Percentiles rank a stretch among this genome's conserved stretches.
phyloP scores from a whole-genome alignment of 2,113 vertebrate genomes.

The Pelodiscus sinensis region DNA sequence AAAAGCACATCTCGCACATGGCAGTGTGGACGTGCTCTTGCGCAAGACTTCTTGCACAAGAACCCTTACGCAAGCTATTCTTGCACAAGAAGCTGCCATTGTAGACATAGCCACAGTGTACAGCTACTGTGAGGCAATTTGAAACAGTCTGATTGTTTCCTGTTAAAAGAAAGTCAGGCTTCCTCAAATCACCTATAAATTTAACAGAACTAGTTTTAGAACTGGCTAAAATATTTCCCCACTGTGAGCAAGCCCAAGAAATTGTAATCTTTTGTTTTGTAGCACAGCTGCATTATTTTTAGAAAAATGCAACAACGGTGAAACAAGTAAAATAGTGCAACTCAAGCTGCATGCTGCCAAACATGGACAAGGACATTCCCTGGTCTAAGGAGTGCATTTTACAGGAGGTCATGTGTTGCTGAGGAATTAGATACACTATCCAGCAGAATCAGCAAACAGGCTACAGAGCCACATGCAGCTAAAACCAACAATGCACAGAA shows the following conservation, averaged over 20 bases:
- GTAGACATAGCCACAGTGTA: neutral
- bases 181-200: neutral
- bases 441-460: neutral
- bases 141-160: neutral
- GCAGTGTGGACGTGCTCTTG: no score
- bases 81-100: no score
- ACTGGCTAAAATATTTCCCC: neutral
- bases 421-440: neutral
- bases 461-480: neutral
- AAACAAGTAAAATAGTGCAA: neutral
- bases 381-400: neutral
- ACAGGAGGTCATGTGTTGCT: neutral
- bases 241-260: neutral
- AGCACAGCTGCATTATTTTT: neutral
- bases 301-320: neutral
- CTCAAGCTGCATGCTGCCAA: rapidly evolving
- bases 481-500: neutral
- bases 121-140: neutral
- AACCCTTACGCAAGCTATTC: no score
- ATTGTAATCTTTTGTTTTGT: neutral
- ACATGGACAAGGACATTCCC: neutral
- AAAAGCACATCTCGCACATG: no score
- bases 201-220: neutral
- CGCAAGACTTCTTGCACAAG: no score
- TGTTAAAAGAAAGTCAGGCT: neutral